These are phyloP conservation scores for Heliangelus exortis DNA, from an alignment of 2,797 vertebrate genomes.

Conservation along the genomic window DNA sequence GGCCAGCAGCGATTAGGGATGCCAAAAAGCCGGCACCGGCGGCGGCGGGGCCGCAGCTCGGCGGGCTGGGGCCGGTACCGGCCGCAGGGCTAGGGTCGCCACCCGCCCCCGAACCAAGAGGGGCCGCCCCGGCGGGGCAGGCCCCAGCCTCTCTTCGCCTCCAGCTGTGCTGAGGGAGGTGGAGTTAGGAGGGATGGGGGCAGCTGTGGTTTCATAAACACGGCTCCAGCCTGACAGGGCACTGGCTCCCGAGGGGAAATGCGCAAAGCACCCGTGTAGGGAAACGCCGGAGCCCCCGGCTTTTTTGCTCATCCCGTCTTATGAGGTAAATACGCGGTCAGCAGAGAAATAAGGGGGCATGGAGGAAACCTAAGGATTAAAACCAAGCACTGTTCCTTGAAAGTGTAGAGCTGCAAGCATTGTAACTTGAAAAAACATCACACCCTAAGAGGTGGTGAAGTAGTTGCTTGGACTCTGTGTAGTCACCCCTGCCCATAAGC, in stretches of 20 bases:
- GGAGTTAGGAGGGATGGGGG: background rate
- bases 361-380: background rate
- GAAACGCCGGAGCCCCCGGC: accelerated
- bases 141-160: background rate
- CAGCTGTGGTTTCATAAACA: background rate
- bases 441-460: background rate
- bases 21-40: slow-evolving; percentile 81
- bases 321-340: background rate
- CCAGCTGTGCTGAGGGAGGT: background rate
- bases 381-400: background rate
- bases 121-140: background rate
- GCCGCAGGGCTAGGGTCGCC: background rate
- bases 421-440: background rate
- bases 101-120: background rate
- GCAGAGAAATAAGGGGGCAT: background rate
- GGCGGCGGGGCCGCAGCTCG: slow-evolving; percentile 26
- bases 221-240: background rate
- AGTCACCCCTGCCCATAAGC: background rate
- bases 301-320: background rate
- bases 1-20: slow-evolving; percentile 87
- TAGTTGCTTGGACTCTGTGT: background rate
- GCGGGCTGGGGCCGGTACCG: background rate
- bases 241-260: background rate
- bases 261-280: accelerated
- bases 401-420: background rate